Evolutionary conservation across 1,140 invertebrate genomes (phyloP).

Genomic region (Drosophila yakuba): DNA sequence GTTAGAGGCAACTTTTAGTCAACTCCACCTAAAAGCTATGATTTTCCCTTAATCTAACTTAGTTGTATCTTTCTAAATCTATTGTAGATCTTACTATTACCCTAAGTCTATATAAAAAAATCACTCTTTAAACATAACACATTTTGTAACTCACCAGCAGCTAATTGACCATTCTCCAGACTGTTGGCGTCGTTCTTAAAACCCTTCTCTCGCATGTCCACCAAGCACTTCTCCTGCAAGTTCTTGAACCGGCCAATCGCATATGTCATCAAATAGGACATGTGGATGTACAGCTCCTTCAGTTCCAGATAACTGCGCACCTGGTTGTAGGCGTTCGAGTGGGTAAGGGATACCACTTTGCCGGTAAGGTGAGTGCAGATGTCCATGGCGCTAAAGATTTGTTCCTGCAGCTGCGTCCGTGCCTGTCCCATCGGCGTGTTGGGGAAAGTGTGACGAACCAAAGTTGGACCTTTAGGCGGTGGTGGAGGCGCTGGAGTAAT

Average conservation of each 20-base stretch:
- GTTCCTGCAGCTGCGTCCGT: conserved; percentile 72
- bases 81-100: no score
- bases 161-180: conserved; percentile 78
- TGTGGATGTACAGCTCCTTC: conserved; percentile 83
- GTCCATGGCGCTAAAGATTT: conserved; percentile 81
- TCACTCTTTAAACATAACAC: no score
- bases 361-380: conserved; percentile 81
- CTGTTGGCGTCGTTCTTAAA: conserved; percentile 82
- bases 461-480: conserved; percentile 18
- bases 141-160: conserved; percentile 70
- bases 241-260: conserved; percentile 82
- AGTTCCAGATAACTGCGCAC: conserved; percentile 73
- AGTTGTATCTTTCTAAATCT: no score
- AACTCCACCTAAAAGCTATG: background rate
- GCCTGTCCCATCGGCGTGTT: conserved; percentile 64
- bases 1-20: background rate
- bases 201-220: conserved; percentile 80
- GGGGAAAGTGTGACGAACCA: conserved; percentile 65
- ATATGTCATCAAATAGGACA: conserved; percentile 84
- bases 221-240: conserved; percentile 79
- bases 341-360: conserved; percentile 79
- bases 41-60: background rate
- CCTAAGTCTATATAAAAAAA: no score
- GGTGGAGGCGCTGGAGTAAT: conserved; percentile 29
- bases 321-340: conserved; percentile 82